Base-by-base conservation (phyloP, 2,113 vertebrate genomes). In the Neotragus moschatus region DNA sequence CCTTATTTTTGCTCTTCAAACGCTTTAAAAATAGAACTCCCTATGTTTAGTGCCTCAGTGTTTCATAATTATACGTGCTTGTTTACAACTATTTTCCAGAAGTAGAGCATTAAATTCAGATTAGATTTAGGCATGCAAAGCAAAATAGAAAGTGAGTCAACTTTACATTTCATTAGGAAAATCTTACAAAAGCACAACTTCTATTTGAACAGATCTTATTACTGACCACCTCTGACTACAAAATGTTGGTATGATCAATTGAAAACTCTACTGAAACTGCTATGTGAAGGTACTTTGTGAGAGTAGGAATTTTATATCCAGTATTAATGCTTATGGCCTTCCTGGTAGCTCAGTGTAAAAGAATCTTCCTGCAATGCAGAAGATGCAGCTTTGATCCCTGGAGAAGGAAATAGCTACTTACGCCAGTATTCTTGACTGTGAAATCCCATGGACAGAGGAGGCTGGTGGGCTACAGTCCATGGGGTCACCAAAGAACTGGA, bases 21-120 rank as follows among this genome's bases (percentile, higher is more conserved):
- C 5, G 33, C 19, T 97, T 90, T 90, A 93, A 97, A 89, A 91
- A 96, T 86, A 85, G 39, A 92, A 88, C 19, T 79, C 45, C 14
- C 39, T 90, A 47, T 70, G 3, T 85, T 94, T 80, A 94, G 55
- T 6, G 28, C 30, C 8, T 94, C 19, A 66, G 14, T 90, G 94
- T 96, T 93, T 96, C 82, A 91, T 55, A 63, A 93, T 45, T 30
- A 55, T 77, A 90, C 96, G 25, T 45, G 70, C 33, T 93, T 96
- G 58, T 92, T 97, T 90, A 88, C 79, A 91, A 89, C 84, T 95
- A 17, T 77, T 96, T 97, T 88, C 49, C 33, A 61, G 49, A 96
- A 96, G 75, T 79, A 66, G 82, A 92, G 58, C 75, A 79, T 86
- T 36, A 39, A 25, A 97, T 81, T 70, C 80, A 77, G 43, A 88